Percentiles rank a stretch among this genome's conserved stretches.
These are phyloP conservation scores for Macrochelys suwanniensis DNA, from an alignment of 2,797 vertebrate genomes.

Conservation along the genomic window DNA sequence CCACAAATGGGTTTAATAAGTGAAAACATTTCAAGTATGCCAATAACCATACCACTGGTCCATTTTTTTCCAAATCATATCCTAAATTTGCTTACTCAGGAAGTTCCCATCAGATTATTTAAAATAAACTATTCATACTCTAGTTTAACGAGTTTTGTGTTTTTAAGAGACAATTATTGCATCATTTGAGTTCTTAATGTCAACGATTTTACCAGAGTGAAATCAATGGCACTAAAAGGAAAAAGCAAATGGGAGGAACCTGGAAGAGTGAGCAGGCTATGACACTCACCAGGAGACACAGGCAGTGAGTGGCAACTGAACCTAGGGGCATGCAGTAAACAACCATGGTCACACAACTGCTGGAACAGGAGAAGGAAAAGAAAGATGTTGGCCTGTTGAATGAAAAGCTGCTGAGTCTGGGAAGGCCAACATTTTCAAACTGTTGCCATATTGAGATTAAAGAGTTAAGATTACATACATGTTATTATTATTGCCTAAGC, in stretches of 20 bases:
- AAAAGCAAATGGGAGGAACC: not conserved
- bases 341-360: not conserved
- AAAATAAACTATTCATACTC: constrained; percentile 23
- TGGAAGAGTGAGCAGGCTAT: not conserved
- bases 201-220: not conserved
- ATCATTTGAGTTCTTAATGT: constrained; percentile 7
- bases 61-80: not conserved
- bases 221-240: not conserved
- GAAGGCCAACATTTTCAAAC: constrained; percentile 8
- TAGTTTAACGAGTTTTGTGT: not conserved
- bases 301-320: not conserved
- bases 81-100: not conserved
- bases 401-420: not conserved
- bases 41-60: not conserved
- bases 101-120: constrained; percentile 2
- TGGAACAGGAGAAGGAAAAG: not conserved
- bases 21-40: not conserved
- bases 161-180: constrained; percentile 41
- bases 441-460: not conserved
- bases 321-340: not conserved
- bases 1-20: not conserved
- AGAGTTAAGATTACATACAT: not conserved
- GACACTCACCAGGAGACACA: constrained; percentile 19
- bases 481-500: not conserved
- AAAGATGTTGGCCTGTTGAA: not conserved